These are phyloP conservation scores for Drosophila multiciliata DNA, from an alignment of 2,888 invertebrate species.

Conservation along the genomic window DNA sequence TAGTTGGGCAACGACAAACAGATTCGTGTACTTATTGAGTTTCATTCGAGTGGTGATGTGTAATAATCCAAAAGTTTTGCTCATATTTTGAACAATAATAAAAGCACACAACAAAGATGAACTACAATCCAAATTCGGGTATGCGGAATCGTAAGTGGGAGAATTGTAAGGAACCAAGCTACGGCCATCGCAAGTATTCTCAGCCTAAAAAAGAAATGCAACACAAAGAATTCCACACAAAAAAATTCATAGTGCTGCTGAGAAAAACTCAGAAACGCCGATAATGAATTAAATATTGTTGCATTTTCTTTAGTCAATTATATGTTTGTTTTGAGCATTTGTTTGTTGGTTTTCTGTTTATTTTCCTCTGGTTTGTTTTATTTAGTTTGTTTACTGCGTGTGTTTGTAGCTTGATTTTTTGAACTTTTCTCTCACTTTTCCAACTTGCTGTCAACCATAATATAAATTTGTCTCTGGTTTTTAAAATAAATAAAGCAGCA, in stretches of 20 bases:
- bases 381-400: conserved; percentile 48
- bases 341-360: conserved; percentile 5
- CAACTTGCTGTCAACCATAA: background rate
- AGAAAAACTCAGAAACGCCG: conserved; percentile 29
- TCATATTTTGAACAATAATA: conserved; percentile 40
- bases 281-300: conserved; percentile 15
- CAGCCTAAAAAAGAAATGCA: background rate
- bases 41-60: conserved; percentile 63
- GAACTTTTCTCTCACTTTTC: conserved; percentile 49
- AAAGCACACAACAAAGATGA: conserved; percentile 65
- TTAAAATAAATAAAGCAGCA: conserved; percentile 65
- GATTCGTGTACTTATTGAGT: conserved; percentile 35
- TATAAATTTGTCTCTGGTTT: conserved; percentile 33
- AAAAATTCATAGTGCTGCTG: conserved; percentile 25
- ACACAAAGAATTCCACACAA: conserved; percentile 44
- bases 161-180: conserved; percentile 83
- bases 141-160: conserved; percentile 84
- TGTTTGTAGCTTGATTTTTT: conserved; percentile 76
- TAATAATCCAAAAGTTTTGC: conserved; percentile 62
- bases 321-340: conserved; percentile 32
- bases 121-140: conserved; percentile 84
- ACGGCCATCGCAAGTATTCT: conserved; percentile 78
- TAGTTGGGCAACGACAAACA: conserved; percentile 7
- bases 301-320: conserved; percentile 27
- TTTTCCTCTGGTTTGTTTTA: background rate